Percentiles rank a stretch among this genome's conserved stretches.
These are phyloP conservation scores for Caenorhabditis sinica DNA, from an alignment of 2,888 invertebrate genomes.

Conservation along the genomic window DNA sequence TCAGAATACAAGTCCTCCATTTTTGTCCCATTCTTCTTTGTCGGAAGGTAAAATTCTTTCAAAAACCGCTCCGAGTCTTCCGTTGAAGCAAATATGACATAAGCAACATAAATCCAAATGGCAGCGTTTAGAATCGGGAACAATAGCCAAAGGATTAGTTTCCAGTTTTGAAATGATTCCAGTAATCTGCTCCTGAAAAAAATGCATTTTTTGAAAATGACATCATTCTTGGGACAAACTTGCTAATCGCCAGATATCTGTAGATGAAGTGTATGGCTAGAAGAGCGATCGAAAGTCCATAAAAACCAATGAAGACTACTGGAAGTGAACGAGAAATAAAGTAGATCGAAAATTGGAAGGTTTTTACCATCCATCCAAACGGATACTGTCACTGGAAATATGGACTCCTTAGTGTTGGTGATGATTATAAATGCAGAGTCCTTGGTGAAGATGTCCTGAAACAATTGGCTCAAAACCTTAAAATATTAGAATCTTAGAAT, in stretches of 20 bases:
- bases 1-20: slow-evolving; percentile 30
- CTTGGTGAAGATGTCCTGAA: slow-evolving; percentile 23
- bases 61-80: slow-evolving; percentile 43
- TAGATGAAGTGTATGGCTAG: slow-evolving; percentile 30
- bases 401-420: slow-evolving; percentile 15
- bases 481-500: too few relatives aligned
- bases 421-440: slow-evolving; percentile 17
- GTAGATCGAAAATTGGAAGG: not conserved
- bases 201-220: not conserved
- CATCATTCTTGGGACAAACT: not conserved
- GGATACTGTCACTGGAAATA: not conserved
- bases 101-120: slow-evolving; percentile 23
- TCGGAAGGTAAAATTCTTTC: slow-evolving; percentile 2
- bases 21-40: not conserved
- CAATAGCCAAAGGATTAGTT: slow-evolving; percentile 31
- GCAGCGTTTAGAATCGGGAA: slow-evolving; percentile 29
- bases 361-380: slow-evolving; percentile 7
- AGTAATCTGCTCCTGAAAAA: slow-evolving; percentile 15
- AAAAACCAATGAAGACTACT: slow-evolving; percentile 25
- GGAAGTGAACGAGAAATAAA: not conserved
- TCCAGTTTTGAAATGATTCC: slow-evolving; percentile 35
- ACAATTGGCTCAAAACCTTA: not conserved
- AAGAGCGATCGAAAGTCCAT: slow-evolving; percentile 20
- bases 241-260: slow-evolving; percentile 26
- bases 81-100: slow-evolving; percentile 15